Base-by-base conservation (phyloP, 2,113 vertebrate species). In the Hyaena hyaena region DNA sequence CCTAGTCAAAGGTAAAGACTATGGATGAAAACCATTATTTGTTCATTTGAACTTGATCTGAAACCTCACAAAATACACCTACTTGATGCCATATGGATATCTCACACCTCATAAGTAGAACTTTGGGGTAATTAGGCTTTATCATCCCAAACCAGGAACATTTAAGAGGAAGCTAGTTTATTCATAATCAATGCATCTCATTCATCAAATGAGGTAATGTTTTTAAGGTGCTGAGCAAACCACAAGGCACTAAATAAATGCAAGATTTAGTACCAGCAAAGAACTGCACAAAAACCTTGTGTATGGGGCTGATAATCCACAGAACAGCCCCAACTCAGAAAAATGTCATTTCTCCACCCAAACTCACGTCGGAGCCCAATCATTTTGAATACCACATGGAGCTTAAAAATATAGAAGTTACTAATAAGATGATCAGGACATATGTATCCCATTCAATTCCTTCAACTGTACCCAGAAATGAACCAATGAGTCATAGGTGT, bases 391-490 rank as follows among this genome's bases (percentile, higher is more conserved):
- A 92, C 45, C 26, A 68, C 66, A 79, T 24, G 53, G 58, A 45
- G 10, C 69, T 80, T 0, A 80, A 48, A 89, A 81, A 87, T 39
- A 69, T 3, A 76, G n/a, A 93, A 1, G 17, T 48, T 77, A 85
- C 31, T 63, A 82, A 76, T 63, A 53, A 11, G 68, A 82, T 26
- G 35, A 61, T 45, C 50, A 66, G 63, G 31, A 88, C 28, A 65
- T 88, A 45, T 55, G 10, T 65, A 48, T 65, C 26, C 43, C 73
- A 73, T 80, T 71, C 58, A 71, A 19, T 73, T 73, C 50, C 61
- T 82, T 92, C 45, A 95, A 88, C 84, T 79, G 35, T 82, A 92
- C 16, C 80, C 88, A 63, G n/a, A 90, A 90, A 48, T 79, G 69
- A 86, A 88, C 35, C 48, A 73, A 48, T 69, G 69, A 93, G 76